Base-by-base conservation (phyloP, 2,113 vertebrate species). In the Conger conger region DNA sequence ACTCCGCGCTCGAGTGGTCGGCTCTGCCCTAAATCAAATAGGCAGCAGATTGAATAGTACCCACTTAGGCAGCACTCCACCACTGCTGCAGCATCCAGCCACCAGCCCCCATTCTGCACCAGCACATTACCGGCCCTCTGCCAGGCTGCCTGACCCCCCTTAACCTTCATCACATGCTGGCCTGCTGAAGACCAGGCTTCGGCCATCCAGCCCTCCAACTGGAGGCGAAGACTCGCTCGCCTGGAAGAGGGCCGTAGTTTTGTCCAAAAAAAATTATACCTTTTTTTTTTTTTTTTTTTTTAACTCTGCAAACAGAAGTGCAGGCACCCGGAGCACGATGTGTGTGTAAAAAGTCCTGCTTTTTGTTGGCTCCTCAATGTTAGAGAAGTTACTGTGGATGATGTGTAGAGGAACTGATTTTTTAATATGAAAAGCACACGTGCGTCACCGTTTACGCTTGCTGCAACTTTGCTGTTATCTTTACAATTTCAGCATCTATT, bases 21-120 rank as follows among this genome's bases (percentile, higher is more conserved):
- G 92, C 91, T 93, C 91, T 93, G 92, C 92, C 93, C 93, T 92
- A 94, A 92, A 93, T 94, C 93, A 94, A 95, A 95, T 95, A 92
- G 94, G 92, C 94, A 93, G 95, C 95, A 95, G 95, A 94, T 95
- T 96, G 95, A 95, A 94, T 95, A 96, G 95, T 95, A 92, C 94
- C 94, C 94, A 95, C 94, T 95, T 96, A 96, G 93, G 93, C 94
- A 93, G 93, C 90, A 90, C 92, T 91, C 90, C 87, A 88, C 90
- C 92, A 92, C 89, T 92, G 84, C 92, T 91, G 20, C 57, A 63
- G 57, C 57, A 8, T 27, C 57, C 68, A 73, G 68, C 68, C 27
- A 27, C 68, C 68, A 86, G 83, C 85, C 88, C 82, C 27, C 79
- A 13, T 63, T 27, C 57, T 8, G 18, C 23, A 63, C 23, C 23